phyloP scores from a whole-genome alignment of 2,797 vertebrate genomes.

The Pampus argenteus region DNA sequence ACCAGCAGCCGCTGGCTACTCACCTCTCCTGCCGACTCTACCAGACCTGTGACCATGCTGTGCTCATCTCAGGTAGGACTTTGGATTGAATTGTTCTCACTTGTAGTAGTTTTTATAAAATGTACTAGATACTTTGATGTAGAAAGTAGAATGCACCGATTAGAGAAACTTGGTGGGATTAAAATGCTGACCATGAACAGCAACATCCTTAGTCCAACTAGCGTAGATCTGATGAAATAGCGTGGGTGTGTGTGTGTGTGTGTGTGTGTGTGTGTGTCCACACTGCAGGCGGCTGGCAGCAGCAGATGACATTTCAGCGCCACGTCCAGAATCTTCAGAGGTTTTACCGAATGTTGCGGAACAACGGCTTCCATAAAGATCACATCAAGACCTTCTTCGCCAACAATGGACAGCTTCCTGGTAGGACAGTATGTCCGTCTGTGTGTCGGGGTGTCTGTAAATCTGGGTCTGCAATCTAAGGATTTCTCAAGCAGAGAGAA shows the following conservation, averaged over 20 bases:
- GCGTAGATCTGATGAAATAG: no score
- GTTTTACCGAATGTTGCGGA: slow-evolving; percentile 85
- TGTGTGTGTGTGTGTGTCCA: slow-evolving; percentile 5
- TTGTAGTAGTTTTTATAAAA: no score
- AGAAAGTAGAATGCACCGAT: no score
- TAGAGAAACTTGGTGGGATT: no score
- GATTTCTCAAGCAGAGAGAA: no score
- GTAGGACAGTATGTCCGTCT: slow-evolving; percentile 57
- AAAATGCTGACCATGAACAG: no score
- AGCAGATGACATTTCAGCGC: slow-evolving; percentile 85
- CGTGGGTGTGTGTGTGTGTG: no score
- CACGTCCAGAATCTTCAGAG: slow-evolving; percentile 82
- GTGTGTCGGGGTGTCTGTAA: no score
- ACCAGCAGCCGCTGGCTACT: slow-evolving; percentile 84
- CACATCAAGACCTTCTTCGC: slow-evolving; percentile 89
- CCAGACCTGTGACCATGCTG: slow-evolving; percentile 89
- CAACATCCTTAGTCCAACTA: no score
- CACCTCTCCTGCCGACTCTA: slow-evolving; percentile 88
- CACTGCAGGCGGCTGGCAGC: slow-evolving; percentile 86
- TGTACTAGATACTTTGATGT: neutral
- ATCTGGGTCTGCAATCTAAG: no score
- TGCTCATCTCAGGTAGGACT: slow-evolving; percentile 85
- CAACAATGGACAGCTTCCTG: slow-evolving; percentile 81
- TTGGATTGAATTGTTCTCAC: neutral
- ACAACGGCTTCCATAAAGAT: slow-evolving; percentile 86